Base-by-base conservation (phyloP, 2,888 invertebrate species). In the Heliconius aoede region DNA sequence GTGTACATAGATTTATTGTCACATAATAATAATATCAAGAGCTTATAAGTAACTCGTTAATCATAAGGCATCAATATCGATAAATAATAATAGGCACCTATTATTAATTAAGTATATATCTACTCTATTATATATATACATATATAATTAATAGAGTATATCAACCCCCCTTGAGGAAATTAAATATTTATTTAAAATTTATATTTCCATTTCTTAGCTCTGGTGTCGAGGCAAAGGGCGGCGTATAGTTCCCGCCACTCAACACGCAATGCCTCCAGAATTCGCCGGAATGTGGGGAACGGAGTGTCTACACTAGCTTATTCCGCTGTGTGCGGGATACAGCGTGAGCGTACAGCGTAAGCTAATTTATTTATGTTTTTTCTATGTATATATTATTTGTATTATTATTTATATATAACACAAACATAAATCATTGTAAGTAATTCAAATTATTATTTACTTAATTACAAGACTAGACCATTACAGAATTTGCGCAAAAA, bases 401-500 rank as follows among this genome's bases (percentile, higher is more conserved):
- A 36, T 36, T 36, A 3, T 11, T 36, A 36, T 36, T 36, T 11
- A 36, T 36, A 36, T 36, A 13, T 36, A 18, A 7, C 18, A 46
- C 7, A 5, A 24, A 36, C 7, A 36, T 3, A 64, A 36, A 40
- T 40, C 18, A 8, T 15, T 0, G 18, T 26, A 26, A 67, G 9
- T 40, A 26, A 13, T 26, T 26, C 18, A 18, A n/a, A 67, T 67
- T 26, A 67, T n/a, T 51, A 30, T 71, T 58, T 55, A 58, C 32
- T 24, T 71, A 71, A 71, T 58, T 58, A 24, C 18, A 60, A 40
- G 18, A 36, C 26, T 32, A 72, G 36, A 18, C 36, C 32, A 36
- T 58, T 36, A 32, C 32, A 24, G 24, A 58, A 5, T 72, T 58
- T 72, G 7, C 9, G 18, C 32, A 58, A 72, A 72, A 72, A 72